These are phyloP conservation scores for Mermis nigrescens DNA, from an alignment of 2,888 invertebrate genomes.

Conservation along the genomic window DNA sequence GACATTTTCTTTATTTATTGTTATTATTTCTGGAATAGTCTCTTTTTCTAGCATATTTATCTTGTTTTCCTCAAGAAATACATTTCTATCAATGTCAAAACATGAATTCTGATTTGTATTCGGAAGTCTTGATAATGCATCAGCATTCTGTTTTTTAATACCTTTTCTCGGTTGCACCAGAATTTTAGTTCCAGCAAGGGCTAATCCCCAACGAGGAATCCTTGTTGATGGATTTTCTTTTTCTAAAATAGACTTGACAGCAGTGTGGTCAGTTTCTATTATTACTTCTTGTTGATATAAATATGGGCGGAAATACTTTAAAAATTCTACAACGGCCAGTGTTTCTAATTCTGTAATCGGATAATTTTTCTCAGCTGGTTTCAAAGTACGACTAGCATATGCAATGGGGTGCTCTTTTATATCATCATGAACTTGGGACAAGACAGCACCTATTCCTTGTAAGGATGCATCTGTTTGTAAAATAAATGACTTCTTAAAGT, in stretches of 20 bases:
- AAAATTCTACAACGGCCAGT: slow-evolving; percentile 27
- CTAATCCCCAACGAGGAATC: slow-evolving; percentile 35
- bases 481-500: slow-evolving; percentile 18
- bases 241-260: slow-evolving; percentile 36
- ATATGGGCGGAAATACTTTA: slow-evolving; percentile 33
- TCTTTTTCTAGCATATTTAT: not conserved
- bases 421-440: slow-evolving; percentile 15
- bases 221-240: slow-evolving; percentile 34
- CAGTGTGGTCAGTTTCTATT: slow-evolving; percentile 35
- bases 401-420: slow-evolving; percentile 15
- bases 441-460: slow-evolving; percentile 22
- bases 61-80: not conserved
- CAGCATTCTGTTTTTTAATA: slow-evolving; percentile 29
- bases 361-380: slow-evolving; percentile 30
- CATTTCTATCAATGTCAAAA: not conserved
- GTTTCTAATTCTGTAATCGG: slow-evolving; percentile 33
- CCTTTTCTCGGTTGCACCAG: not conserved
- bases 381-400: slow-evolving; percentile 17
- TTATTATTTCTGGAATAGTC: no score
- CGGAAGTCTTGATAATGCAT: slow-evolving; percentile 28
- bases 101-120: not conserved
- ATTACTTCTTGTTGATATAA: slow-evolving; percentile 28
- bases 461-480: slow-evolving; percentile 24
- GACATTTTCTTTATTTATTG: no score
- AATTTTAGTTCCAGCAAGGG: slow-evolving; percentile 30